Evolutionary conservation across 2,797 vertebrate genomes (phyloP), one percentile per base, ranked within the genome.

Genomic region (Leptodactylus fallax): DNA sequence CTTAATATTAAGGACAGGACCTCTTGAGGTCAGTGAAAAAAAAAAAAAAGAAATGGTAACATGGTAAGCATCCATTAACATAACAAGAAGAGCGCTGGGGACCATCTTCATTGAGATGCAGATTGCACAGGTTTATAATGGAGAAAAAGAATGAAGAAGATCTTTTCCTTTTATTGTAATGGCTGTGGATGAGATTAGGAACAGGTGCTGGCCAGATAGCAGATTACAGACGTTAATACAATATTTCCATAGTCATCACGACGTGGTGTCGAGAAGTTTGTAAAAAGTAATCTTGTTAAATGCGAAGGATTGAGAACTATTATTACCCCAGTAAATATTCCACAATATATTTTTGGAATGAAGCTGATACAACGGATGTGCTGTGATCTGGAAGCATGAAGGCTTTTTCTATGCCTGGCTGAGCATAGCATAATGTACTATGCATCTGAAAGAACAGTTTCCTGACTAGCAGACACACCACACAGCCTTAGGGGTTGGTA

Each of bases 311-410:
- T 85, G 82, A 72, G 45, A 67, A 88, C 76, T 16, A 85, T 61
- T 61, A 81, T 81, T 27, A n/a, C 83, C 76, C 71, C 36, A 81
- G 83, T 85, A 88, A 88, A 88, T 85, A 88, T 76, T 81, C 76
- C 49, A 56, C 58, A 80, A 80, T 85, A 85, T 85, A 85, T 72
- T 89, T 85, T 63, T 85, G 88, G 91, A 91, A 91, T 88, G 92
- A 90, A 91, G 90, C 79, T 85, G 91, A 91, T 87, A 89, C 88
- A 90, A 92, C 17, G 56, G 69, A 91, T 92, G 87, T 55, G 76
- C 93, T 94, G 90, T 94, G 94, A 93, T 93, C 93, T 92, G 81
- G 63, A 90, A 91, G 91, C 93, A 94, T 93, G 92, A 95, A 92
- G 89, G 83, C 90, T 78, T 92, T 92, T 90, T 90, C 72, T 90